These are phyloP conservation scores for Platyrinchus mystaceus DNA, from an alignment of 2,797 vertebrate species.

Conservation along the genomic window DNA sequence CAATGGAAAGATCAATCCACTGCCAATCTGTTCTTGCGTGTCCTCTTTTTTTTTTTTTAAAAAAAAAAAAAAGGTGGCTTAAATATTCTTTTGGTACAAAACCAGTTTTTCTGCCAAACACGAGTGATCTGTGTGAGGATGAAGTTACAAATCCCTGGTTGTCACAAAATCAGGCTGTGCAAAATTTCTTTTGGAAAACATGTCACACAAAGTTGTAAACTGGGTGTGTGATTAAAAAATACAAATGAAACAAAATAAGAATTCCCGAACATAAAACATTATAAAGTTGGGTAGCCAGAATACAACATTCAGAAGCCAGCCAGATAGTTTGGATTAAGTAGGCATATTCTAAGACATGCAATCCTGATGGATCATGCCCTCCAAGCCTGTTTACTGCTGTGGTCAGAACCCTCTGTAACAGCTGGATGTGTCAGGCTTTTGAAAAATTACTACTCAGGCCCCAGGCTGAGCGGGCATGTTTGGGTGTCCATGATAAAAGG, in stretches of 20 bases:
- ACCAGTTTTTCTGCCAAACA: neutral
- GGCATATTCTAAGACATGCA: neutral
- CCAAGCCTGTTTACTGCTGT: neutral
- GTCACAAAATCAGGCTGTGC: constrained; percentile 7
- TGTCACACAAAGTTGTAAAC: neutral
- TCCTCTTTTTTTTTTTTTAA: neutral
- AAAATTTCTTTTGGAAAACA: neutral
- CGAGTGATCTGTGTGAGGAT: neutral
- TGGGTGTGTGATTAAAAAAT: neutral
- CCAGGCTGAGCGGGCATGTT: neutral
- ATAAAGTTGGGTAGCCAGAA: neutral
- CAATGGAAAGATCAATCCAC: neutral
- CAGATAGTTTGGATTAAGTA: neutral
- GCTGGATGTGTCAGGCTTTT: neutral
- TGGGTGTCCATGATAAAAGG: neutral
- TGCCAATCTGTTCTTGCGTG: neutral
- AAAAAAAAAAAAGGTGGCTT: neutral
- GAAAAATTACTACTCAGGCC: neutral
- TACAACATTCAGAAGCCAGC: neutral
- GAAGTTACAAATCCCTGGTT: neutral
- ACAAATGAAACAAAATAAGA: constrained; percentile 24
- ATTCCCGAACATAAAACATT: neutral
- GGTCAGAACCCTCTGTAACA: neutral
- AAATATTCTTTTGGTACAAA: neutral
- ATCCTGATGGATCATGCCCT: neutral